Base-by-base conservation (phyloP, 2,888 invertebrate species). In the Erebia aethiops region DNA sequence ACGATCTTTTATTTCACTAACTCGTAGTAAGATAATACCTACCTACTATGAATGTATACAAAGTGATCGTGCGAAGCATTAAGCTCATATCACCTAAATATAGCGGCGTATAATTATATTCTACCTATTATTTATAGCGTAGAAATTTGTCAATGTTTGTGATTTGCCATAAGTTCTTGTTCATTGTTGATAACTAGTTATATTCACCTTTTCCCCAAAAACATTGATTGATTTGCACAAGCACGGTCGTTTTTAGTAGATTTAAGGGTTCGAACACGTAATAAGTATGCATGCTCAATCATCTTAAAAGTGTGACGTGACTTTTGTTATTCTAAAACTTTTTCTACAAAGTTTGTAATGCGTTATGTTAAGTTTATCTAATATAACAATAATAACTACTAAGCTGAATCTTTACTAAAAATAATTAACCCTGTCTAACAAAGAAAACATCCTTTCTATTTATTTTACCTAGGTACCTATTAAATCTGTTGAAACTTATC, bases 211-310 rank as follows among this genome's bases (percentile, higher is more conserved):
- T 81, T 84, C 84, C 82, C 83, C 81, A 83, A 77, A 82, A 35
- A 79, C 82, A 81, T 77, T 77, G 77, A 77, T 80, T 86, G 82
- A 82, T 86, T 84, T 87, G 89, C 91, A 90, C 90, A 84, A 85
- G 90, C 91, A 91, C 91, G 81, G 83, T 87, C 85, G 82, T 88
- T 71, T 83, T 86, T 82, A 82, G 81, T 88, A 87, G 84, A 80
- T 74, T 78, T 88, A 84, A 81, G 81, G 80, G 79, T 75, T 85
- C 81, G 79, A 83, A 84, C 84, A 84, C 84, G 84, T 87, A 88
- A 82, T 75, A 77, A 75, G 79, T 87, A 87, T 86, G 85, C 87
- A 90, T 88, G 92, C 92, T 92, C 92, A 92, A 92, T 89, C 70
- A 63, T 71, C 21, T 43, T 56, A 46, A n/a, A 64, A 58, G 49